phyloP scores from a whole-genome alignment of 2,113 vertebrate species.

The Erpornis zantholeuca region DNA sequence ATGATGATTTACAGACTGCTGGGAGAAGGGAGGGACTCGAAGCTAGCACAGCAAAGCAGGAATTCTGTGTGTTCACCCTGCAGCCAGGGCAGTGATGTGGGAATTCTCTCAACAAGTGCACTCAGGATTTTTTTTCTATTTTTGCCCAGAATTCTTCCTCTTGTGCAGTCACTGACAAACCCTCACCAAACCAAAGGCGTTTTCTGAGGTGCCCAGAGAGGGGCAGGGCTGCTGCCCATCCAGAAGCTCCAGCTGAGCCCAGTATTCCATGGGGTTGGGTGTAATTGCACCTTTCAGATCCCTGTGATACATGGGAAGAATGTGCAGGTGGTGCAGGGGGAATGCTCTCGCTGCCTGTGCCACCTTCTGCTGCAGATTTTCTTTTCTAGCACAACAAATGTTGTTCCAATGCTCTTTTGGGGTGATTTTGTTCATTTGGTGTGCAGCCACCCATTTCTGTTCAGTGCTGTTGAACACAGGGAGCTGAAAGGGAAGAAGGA shows the following conservation, averaged over 20 bases:
- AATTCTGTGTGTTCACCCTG: background rate
- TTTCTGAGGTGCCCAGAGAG: background rate
- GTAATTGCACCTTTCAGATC: background rate
- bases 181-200: background rate
- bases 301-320: background rate
- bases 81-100: background rate
- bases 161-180: background rate
- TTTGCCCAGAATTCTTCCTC: background rate
- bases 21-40: background rate
- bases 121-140: background rate
- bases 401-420: background rate
- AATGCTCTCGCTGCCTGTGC: background rate
- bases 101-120: background rate
- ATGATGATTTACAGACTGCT: background rate
- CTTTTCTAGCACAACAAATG: background rate
- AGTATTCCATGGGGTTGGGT: background rate
- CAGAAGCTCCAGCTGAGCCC: background rate
- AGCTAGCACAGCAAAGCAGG: background rate
- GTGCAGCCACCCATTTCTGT: background rate
- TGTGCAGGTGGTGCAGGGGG: background rate
- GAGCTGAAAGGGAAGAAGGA: background rate
- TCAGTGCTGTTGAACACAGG: background rate
- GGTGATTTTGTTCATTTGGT: background rate
- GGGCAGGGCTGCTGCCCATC: background rate
- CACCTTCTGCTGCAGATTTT: background rate